Evolutionary conservation across 2,797 vertebrate species (phyloP).

Genomic region (Chrosomus eos): DNA sequence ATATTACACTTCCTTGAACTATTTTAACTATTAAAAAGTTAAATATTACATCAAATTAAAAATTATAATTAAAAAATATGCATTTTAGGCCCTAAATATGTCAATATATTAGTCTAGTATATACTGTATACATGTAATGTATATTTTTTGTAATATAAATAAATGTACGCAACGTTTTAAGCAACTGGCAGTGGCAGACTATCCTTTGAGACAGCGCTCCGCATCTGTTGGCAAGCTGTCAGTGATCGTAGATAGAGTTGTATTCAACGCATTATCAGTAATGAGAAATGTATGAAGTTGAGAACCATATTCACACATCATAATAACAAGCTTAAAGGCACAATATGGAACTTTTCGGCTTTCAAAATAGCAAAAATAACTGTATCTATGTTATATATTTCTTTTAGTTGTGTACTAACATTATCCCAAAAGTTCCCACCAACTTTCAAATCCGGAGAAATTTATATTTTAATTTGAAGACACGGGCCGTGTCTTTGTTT

Average conservation of each 20-base stretch:
- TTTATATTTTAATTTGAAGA: too few relatives aligned
- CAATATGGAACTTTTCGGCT: too few relatives aligned
- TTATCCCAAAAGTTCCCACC: too few relatives aligned
- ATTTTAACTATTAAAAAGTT: not conserved
- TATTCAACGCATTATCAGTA: constrained; percentile 6
- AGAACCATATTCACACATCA: not conserved
- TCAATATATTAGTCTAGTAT: not conserved
- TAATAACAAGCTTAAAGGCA: constrained; percentile 6
- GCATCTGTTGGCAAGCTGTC: constrained; percentile 27
- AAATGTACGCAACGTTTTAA: not conserved
- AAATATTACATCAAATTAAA: not conserved
- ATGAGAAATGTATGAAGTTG: not conserved
- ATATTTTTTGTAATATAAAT: not conserved
- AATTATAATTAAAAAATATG: not conserved
- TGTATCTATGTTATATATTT: too few relatives aligned
- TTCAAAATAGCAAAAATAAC: too few relatives aligned
- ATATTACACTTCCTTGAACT: too few relatives aligned
- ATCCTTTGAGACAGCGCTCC: constrained; percentile 25
- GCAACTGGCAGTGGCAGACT: constrained; percentile 25
- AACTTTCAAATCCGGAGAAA: too few relatives aligned
- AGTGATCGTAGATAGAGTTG: not conserved
- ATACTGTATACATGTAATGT: not conserved
- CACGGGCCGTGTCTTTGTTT: too few relatives aligned
- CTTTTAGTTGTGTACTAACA: too few relatives aligned
- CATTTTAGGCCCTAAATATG: not conserved